phyloP scores from a whole-genome alignment of 53 echinoderm and acorn worm species.

The Glandiceps talaboti region DNA sequence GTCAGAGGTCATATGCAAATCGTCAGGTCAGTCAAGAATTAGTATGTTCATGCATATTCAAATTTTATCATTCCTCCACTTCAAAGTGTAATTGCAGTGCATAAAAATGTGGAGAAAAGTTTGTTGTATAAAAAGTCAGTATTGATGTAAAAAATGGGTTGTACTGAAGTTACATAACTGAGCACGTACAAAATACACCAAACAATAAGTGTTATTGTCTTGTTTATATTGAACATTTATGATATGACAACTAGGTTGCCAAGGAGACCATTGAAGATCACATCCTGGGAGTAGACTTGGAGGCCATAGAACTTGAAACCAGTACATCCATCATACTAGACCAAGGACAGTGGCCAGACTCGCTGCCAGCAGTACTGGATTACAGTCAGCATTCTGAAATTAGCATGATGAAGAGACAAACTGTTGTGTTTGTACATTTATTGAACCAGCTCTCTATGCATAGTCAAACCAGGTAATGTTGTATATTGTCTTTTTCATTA shows the following conservation, averaged over 20 bases:
- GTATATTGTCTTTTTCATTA: no score
- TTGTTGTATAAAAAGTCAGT: no score
- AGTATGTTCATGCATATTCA: no score
- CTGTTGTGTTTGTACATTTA: slow-evolving; percentile 16
- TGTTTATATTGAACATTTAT: no score
- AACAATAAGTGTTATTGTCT: no score
- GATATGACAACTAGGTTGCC: slow-evolving; percentile 39
- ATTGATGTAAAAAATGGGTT: no score
- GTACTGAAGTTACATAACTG: no score
- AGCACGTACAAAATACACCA: no score
- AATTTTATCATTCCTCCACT: no score
- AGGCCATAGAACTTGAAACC: background rate
- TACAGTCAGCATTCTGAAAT: slow-evolving; percentile 21
- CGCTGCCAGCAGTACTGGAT: slow-evolving; percentile 26
- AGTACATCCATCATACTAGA: background rate
- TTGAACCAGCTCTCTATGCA: background rate
- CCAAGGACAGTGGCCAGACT: background rate
- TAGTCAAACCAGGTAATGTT: background rate
- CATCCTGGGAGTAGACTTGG: slow-evolving; percentile 5
- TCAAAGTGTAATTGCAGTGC: no score
- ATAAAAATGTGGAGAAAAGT: no score
- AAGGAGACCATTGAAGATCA: slow-evolving; percentile 26
- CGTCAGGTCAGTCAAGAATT: slow-evolving; percentile 81
- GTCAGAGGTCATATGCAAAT: slow-evolving; percentile 66
- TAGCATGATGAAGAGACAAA: slow-evolving; percentile 27